Conservation (phyloP, 1,140 invertebrate genomes). For the Uloborus diversus region DNA sequence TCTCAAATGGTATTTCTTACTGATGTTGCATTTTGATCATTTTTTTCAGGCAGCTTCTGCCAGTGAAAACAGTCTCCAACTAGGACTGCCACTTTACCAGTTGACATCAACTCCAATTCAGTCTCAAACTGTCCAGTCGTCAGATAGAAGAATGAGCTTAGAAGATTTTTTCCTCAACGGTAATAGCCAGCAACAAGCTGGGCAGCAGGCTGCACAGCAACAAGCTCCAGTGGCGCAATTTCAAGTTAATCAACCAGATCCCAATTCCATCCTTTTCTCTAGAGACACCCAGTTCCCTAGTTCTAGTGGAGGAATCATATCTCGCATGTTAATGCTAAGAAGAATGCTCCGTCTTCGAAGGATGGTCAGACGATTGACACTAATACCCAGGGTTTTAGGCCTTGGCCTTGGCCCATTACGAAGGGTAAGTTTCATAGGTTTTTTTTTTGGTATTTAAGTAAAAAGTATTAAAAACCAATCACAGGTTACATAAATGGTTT, state of each 20-base stretch:
- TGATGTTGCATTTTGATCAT: no score
- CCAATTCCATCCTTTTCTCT: conserved; percentile 1
- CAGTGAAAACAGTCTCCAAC: neutral
- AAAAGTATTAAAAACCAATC: no score
- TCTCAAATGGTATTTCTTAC: no score
- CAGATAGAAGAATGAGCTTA: conserved; percentile 10
- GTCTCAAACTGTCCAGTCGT: neutral
- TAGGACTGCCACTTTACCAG: no score
- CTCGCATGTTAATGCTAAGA: conserved; percentile 11
- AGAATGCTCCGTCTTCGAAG: conserved; percentile 23
- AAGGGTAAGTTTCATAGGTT: conserved; percentile 6
- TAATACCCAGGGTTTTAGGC: neutral
- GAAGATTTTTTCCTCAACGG: conserved; percentile 43
- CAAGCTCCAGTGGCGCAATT: neutral
- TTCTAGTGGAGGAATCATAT: neutral
- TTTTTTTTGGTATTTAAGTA: no score
- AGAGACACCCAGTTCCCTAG: conserved; percentile 27
- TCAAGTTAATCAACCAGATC: conserved; percentile 26
- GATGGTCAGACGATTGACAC: neutral
- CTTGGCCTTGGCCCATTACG: conserved; percentile 20
- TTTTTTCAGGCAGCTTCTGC: neutral
- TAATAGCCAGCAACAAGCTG: neutral
- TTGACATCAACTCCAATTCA: neutral
- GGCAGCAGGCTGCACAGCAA: neutral
- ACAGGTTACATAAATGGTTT: no score